These are phyloP conservation scores for Orchesella cincta DNA, from an alignment of 1,140 invertebrate genomes.

Conservation along the genomic window DNA sequence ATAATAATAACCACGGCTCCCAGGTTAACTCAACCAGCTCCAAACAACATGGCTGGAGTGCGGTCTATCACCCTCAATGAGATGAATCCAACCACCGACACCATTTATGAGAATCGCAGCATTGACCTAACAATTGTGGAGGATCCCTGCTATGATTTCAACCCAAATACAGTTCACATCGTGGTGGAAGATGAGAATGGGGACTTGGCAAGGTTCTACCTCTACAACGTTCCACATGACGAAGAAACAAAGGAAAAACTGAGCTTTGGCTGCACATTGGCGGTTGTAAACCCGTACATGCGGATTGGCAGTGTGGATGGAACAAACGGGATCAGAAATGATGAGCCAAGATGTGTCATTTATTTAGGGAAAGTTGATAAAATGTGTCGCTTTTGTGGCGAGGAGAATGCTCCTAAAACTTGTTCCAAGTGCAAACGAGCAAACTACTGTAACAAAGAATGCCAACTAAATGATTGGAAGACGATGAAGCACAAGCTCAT, in stretches of 20 bases:
- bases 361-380: not conserved
- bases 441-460: not conserved
- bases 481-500: not conserved
- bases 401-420: not conserved
- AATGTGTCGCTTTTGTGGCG: not conserved
- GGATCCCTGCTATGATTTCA: not conserved
- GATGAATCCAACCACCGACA: not conserved
- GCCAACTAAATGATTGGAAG: not conserved
- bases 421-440: not conserved
- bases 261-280: not conserved
- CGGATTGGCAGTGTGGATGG: not conserved
- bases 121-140: not conserved
- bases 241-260: not conserved
- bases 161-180: no score
- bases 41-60: not conserved
- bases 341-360: not conserved
- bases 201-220: not conserved
- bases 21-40: not conserved
- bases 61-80: not conserved
- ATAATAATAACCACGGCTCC: no score
- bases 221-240: not conserved
- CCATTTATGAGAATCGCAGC: not conserved
- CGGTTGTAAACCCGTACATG: not conserved
- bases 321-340: not conserved
- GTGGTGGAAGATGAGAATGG: not conserved